Evolutionary conservation across 2,113 vertebrate species (phyloP), one percentile per base, ranked within the genome.

Genomic region (Hemibagrus wyckioides): DNA sequence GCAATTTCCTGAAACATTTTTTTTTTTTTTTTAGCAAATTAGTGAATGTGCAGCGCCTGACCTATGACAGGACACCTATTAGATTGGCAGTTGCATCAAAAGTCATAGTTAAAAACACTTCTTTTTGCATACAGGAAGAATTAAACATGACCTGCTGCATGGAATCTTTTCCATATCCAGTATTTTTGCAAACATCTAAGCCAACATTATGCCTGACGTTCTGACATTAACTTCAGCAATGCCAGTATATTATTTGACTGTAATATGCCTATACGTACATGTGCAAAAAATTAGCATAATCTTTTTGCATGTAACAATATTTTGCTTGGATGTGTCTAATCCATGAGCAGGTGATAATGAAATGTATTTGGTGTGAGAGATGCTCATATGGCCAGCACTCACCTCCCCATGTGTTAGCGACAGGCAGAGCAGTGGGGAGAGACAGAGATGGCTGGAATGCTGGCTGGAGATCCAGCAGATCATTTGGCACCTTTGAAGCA

Each of bases 391-490:
- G 2, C 6, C 48, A 23, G 56, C 85, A 56, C 97, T 97, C 95
- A 99, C 98, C 97, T 97, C 95, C 97, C 98, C 98, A 99, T 91
- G 97, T 96, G 93, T 94, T 96, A 92, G 95, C 95, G 91, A 94
- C 95, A 95, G 95, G 96, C 90, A 96, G 94, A 91, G 92, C 92
- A 91, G 94, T 91, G 86, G 97, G 93, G 90, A 97, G 94, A 82
- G 97, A 95, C 91, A 97, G 94, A 82, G 96, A 90, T 2, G 96
- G 95, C 91, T 97, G 97, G 94, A 99, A 99, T 83, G 96, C 95
- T 90, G 97, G 97, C 94, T 98, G 97, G 91, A 99, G 95, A 94
- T 99, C 97, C 93, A 99, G 96, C 88, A 99, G 95, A 93, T 99
- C 97, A 88, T 94, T 99, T 93, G 96, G 96, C 94, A 97, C 94